These are phyloP conservation scores for Orthosia incerta DNA, from an alignment of 2,888 invertebrate genomes.

Conservation along the genomic window DNA sequence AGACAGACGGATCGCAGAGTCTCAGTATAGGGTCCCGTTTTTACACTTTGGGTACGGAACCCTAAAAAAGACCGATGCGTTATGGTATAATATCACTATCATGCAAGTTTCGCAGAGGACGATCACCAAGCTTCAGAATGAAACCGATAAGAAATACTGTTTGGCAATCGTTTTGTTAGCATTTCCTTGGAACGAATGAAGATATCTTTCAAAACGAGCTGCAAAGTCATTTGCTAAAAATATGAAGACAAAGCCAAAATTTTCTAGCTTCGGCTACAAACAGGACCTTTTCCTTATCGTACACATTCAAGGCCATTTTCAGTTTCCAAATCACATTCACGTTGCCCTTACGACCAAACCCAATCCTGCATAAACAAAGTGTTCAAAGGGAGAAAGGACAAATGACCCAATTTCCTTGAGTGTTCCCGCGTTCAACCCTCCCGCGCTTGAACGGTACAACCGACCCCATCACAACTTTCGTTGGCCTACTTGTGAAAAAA, in stretches of 20 bases:
- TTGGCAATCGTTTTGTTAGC: too few relatives aligned
- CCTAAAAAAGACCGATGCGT: too few relatives aligned
- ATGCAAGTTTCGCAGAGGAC: too few relatives aligned
- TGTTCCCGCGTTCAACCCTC: slow-evolving; percentile 76
- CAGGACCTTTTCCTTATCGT: slow-evolving; percentile 35
- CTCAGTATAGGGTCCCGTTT: too few relatives aligned
- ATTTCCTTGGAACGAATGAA: too few relatives aligned
- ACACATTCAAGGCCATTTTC: slow-evolving; percentile 62
- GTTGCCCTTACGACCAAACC: slow-evolving; percentile 68
- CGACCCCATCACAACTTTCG: slow-evolving; percentile 58
- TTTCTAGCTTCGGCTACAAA: neutral
- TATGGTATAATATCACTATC: too few relatives aligned
- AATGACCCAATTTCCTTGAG: slow-evolving; percentile 90
- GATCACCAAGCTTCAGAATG: too few relatives aligned
- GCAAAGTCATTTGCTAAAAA: neutral
- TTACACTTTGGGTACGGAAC: too few relatives aligned
- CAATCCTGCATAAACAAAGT: slow-evolving; percentile 70
- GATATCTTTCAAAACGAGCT: neutral
- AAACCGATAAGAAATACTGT: too few relatives aligned
- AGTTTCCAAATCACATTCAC: slow-evolving; percentile 62
- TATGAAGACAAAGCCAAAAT: neutral
- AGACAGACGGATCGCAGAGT: too few relatives aligned
- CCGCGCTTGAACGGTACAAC: slow-evolving; percentile 79
- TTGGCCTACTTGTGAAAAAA: slow-evolving; percentile 78
- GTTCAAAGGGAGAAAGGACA: slow-evolving; percentile 81